phyloP scores from a whole-genome alignment of 2,797 vertebrate genomes.

The Helarctos malayanus region DNA sequence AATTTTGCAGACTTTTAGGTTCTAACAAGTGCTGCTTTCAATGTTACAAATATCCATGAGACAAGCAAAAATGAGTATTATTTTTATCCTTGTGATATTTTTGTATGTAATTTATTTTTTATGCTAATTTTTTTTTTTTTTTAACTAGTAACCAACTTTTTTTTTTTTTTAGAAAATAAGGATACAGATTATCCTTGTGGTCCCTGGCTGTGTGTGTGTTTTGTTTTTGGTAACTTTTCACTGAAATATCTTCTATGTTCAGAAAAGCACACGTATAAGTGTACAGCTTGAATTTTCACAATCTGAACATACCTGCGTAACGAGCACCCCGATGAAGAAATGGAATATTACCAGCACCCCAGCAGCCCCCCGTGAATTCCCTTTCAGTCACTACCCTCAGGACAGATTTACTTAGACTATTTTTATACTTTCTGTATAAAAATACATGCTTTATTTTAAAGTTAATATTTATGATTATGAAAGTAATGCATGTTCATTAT shows the following conservation, averaged over 20 bases:
- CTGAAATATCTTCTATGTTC: background rate
- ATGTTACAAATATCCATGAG: background rate
- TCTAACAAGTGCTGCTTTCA: constrained; percentile 29
- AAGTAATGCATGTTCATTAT: background rate
- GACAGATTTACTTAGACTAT: background rate
- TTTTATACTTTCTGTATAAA: background rate
- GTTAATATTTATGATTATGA: constrained; percentile 16
- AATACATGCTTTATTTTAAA: background rate
- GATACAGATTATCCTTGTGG: background rate
- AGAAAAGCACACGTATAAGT: background rate
- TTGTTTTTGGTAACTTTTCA: background rate
- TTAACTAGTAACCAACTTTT: background rate
- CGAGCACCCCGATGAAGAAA: background rate
- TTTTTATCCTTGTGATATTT: constrained; percentile 53
- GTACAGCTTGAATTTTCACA: background rate
- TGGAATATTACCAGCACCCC: background rate
- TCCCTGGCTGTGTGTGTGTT: background rate
- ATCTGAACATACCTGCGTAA: background rate
- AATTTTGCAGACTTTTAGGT: background rate
- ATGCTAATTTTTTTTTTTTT: background rate
- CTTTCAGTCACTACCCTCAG: background rate
- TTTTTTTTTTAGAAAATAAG: constrained; percentile 19
- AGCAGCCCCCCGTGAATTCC: background rate
- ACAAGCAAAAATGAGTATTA: constrained; percentile 23
- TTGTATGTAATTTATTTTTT: constrained; percentile 17